Conservation (phyloP, 2,113 vertebrate genomes). For the Cynocephalus volans region DNA sequence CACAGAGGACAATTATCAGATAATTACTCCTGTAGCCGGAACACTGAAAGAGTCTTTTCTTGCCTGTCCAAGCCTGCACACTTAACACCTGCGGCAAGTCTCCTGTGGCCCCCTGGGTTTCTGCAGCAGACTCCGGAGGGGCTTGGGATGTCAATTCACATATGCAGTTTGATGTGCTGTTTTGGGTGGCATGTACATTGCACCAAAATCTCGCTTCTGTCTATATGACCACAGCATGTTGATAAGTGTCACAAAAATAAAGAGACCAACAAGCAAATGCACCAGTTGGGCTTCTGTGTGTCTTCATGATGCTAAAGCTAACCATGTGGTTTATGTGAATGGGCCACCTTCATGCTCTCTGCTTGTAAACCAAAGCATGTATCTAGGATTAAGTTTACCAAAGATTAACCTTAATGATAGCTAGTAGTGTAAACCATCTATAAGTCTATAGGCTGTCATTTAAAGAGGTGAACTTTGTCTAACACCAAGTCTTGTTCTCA, state of each 20-base stretch:
- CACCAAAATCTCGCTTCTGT: not conserved
- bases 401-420: not conserved
- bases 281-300: not conserved
- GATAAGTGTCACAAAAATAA: not conserved
- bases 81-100: not conserved
- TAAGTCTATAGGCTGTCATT: not conserved
- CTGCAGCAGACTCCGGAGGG: not conserved
- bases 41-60: not conserved
- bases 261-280: not conserved
- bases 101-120: too few relatives aligned
- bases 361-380: not conserved
- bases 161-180: fast-evolving
- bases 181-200: too few relatives aligned
- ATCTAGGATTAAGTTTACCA: too few relatives aligned
- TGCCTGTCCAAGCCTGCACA: not conserved
- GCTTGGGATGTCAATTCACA: too few relatives aligned
- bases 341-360: not conserved
- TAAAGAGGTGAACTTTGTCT: not conserved
- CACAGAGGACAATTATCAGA: not conserved
- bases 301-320: not conserved
- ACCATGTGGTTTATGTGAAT: fast-evolving
- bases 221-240: fast-evolving
- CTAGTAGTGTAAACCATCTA: too few relatives aligned
- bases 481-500: not conserved
- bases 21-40: not conserved